phyloP scores from a whole-genome alignment of 2,888 invertebrate genomes.

The Osedax frankpressi region DNA sequence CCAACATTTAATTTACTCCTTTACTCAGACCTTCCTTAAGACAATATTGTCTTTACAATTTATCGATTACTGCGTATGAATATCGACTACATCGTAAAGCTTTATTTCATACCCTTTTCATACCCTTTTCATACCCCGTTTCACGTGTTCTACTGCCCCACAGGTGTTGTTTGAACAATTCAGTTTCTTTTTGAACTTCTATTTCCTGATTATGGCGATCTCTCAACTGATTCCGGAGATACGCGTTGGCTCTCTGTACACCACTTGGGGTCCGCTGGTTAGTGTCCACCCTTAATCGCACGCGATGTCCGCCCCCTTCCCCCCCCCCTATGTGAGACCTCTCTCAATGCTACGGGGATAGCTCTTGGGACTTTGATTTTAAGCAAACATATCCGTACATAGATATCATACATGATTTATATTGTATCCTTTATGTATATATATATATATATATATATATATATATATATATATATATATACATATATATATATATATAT shows the following conservation, averaged over 20 bases:
- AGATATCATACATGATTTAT: too few species aligned
- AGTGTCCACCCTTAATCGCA: too few species aligned
- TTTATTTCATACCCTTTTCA: background rate
- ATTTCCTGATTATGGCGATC: slow-evolving; percentile 91
- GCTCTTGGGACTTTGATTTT: too few species aligned
- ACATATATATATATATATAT: too few species aligned
- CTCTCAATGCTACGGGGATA: too few species aligned
- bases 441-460: too few species aligned
- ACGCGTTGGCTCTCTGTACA: slow-evolving; percentile 89
- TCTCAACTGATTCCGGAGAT: slow-evolving; percentile 96
- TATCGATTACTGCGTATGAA: background rate
- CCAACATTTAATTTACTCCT: too few species aligned
- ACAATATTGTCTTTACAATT: background rate
- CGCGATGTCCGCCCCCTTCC: too few species aligned
- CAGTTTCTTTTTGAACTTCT: slow-evolving; percentile 92
- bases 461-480: too few species aligned
- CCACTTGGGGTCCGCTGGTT: slow-evolving; percentile 94
- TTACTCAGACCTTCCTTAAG: background rate
- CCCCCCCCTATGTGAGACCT: too few species aligned
- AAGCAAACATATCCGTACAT: too few species aligned
- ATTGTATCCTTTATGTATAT: too few species aligned
- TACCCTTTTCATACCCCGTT: background rate
- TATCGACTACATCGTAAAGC: background rate
- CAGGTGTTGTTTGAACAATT: slow-evolving; percentile 94
- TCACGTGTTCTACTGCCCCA: slow-evolving; percentile 27